Conservation (phyloP, 2,113 vertebrate species). For the Oncorhynchus masou region DNA sequence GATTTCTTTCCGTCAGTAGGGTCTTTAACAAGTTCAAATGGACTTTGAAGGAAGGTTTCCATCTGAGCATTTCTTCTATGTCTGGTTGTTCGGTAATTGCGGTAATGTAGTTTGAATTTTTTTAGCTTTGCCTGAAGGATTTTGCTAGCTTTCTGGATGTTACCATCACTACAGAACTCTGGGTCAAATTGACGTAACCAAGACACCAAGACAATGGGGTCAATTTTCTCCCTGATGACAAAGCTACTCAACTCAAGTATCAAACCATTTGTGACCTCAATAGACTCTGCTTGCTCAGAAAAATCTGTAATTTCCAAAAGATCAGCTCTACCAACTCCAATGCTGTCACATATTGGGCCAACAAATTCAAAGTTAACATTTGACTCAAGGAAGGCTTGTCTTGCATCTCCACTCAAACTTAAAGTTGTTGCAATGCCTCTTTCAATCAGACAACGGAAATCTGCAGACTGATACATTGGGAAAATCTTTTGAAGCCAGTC, state of each 20-base stretch:
- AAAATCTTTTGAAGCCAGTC: constrained; percentile 73
- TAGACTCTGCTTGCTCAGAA: constrained; percentile 62
- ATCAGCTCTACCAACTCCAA: constrained; percentile 69
- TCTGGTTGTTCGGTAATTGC: constrained; percentile 64
- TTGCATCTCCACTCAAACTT: constrained; percentile 60
- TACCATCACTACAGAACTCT: constrained; percentile 63
- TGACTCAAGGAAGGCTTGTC: constrained; percentile 63
- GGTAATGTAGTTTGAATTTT: constrained; percentile 55
- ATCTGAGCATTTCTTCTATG: constrained; percentile 60
- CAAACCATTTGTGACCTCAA: constrained; percentile 73
- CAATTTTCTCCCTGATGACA: constrained; percentile 65
- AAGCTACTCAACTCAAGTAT: constrained; percentile 73
- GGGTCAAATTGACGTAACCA: constrained; percentile 74
- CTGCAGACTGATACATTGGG: constrained; percentile 59
- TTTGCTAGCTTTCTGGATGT: constrained; percentile 61
- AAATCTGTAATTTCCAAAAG: constrained; percentile 73
- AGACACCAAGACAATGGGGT: constrained; percentile 62
- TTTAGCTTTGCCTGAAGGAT: constrained; percentile 58
- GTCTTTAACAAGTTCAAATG: constrained; percentile 62
- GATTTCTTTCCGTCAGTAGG: constrained; percentile 26
- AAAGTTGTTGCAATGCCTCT: constrained; percentile 62
- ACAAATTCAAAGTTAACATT: constrained; percentile 75
- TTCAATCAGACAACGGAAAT: constrained; percentile 73
- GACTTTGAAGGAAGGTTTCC: constrained; percentile 70
- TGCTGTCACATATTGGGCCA: constrained; percentile 76